Evolutionary conservation across 2,797 vertebrate species (phyloP).

Genomic region (Ctenochaetus hawaiiensis): DNA sequence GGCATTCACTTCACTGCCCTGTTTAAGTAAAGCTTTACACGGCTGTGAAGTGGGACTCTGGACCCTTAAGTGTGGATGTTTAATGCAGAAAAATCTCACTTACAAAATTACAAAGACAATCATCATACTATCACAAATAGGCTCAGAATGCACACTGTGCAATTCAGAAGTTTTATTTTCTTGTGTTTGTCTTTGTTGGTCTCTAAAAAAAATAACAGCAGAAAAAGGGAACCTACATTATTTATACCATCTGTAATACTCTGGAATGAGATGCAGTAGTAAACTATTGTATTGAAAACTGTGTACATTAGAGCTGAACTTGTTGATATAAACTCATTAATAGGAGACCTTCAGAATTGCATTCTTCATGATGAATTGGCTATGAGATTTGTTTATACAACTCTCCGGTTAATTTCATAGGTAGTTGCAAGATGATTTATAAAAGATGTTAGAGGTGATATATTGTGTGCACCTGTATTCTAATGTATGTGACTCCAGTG

Average conservation of each 20-base stretch:
- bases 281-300: constrained; percentile 18
- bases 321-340: constrained; percentile 27
- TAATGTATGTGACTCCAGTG: constrained; percentile 8
- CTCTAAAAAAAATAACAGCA: neutral
- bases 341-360: constrained; percentile 16
- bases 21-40: neutral
- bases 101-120: too few species aligned
- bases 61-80: too few species aligned
- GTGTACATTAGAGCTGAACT: constrained; percentile 21
- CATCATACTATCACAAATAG: too few species aligned
- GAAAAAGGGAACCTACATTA: neutral
- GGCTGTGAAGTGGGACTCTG: neutral
- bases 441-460: neutral
- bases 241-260: constrained; percentile 15
- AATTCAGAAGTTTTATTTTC: too few species aligned
- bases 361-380: constrained; percentile 35
- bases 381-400: constrained; percentile 14
- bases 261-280: constrained; percentile 8
- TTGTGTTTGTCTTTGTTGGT: neutral
- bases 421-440: constrained; percentile 28
- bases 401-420: constrained; percentile 12
- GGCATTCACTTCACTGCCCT: neutral
- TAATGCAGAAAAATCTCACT: neutral
- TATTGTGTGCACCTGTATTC: constrained; percentile 6
- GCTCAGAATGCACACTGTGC: too few species aligned